Conservation (phyloP, 2,113 vertebrate genomes). For the Physeter macrocephalus region DNA sequence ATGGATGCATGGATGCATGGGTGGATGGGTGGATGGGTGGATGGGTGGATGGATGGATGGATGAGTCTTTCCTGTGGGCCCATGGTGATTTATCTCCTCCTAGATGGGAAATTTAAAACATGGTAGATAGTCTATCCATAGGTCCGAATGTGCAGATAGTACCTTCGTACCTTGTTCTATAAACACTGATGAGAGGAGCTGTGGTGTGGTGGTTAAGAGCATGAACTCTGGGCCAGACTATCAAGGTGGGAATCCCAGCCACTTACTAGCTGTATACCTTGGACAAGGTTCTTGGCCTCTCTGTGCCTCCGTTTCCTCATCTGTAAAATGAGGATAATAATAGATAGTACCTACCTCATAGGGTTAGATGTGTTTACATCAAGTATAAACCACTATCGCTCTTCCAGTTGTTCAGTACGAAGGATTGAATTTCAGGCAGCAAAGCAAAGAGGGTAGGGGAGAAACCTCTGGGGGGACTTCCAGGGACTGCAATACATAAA, state of each 20-base stretch:
- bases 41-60: not conserved
- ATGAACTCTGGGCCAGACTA: not conserved
- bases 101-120: not conserved
- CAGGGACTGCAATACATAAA: not conserved
- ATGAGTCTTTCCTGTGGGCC: not conserved
- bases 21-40: not conserved
- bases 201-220: too few relatives aligned
- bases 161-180: not conserved
- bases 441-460: not conserved
- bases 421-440: not conserved
- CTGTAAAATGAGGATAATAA: not conserved
- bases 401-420: not conserved
- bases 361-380: not conserved
- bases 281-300: not conserved
- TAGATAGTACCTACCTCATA: fast-evolving
- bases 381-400: not conserved
- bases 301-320: not conserved
- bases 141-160: not conserved
- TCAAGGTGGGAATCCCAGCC: not conserved
- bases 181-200: not conserved
- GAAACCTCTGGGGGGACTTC: not conserved
- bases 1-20: not conserved
- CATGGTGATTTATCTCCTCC: not conserved
- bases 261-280: not conserved
- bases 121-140: not conserved